Percentiles rank a stretch among this genome's conserved stretches.
Evolutionary conservation across 2,888 invertebrate species (phyloP).

Genomic region (Girardia tigrina): DNA sequence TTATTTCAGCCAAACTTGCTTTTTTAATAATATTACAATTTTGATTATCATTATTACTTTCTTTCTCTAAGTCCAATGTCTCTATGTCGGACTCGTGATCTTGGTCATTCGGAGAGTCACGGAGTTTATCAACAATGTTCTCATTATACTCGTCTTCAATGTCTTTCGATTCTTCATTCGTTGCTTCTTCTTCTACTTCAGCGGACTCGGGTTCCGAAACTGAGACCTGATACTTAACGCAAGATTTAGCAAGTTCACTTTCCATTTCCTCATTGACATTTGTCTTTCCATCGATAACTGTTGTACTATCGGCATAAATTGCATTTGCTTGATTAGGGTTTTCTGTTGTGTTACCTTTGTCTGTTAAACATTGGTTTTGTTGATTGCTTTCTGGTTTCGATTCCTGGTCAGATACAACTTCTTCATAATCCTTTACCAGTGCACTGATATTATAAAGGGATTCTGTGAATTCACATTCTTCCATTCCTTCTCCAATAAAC

Average conservation of each 20-base stretch:
- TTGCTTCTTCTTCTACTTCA: neutral
- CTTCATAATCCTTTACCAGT: slow-evolving; percentile 33
- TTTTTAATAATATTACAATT: neutral
- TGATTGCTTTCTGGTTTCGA: neutral
- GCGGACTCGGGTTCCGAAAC: neutral
- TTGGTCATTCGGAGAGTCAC: too few relatives aligned
- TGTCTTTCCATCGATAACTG: neutral
- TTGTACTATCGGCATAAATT: neutral
- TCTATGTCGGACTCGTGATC: neutral
- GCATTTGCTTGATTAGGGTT: neutral
- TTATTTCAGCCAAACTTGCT: neutral
- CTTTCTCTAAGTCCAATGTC: neutral
- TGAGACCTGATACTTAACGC: neutral
- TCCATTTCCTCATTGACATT: neutral
- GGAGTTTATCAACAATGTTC: neutral
- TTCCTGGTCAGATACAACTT: neutral
- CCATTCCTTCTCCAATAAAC: slow-evolving; percentile 40
- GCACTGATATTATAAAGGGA: slow-evolving; percentile 44
- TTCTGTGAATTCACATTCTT: slow-evolving; percentile 39
- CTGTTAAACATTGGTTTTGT: neutral
- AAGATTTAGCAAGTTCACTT: neutral
- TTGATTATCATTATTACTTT: neutral
- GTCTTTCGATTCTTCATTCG: neutral
- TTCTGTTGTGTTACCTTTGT: neutral
- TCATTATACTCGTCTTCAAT: neutral